These are phyloP conservation scores for Drosophila mauritiana DNA, from an alignment of 1,140 invertebrate species.

Conservation along the genomic window DNA sequence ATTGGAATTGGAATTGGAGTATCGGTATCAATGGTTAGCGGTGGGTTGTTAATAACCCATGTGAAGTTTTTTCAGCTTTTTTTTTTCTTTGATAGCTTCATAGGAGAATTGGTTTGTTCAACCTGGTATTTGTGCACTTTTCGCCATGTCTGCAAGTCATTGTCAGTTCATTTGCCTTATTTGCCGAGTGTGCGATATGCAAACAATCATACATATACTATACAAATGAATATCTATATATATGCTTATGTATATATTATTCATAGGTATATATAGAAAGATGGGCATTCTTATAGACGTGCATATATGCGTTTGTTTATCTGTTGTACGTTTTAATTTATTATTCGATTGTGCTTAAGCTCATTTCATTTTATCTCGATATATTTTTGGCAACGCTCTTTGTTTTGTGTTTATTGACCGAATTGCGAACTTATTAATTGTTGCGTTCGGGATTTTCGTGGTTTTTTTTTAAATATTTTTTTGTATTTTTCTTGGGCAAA, in stretches of 20 bases:
- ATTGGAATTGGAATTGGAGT: background rate
- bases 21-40: constrained; percentile 19
- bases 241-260: background rate
- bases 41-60: constrained; percentile 14
- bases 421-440: constrained; percentile 75
- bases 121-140: background rate
- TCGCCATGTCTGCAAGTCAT: constrained; percentile 57
- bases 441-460: constrained; percentile 23
- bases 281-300: background rate
- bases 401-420: constrained; percentile 70
- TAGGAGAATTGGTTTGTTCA: constrained; percentile 28
- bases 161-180: constrained; percentile 64
- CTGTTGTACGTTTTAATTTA: constrained; percentile 40
- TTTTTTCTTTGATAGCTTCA: constrained; percentile 51
- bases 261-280: constrained; percentile 5
- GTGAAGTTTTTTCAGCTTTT: too few species aligned
- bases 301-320: constrained; percentile 22
- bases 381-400: constrained; percentile 48
- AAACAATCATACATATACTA: constrained; percentile 1
- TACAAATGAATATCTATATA: constrained; percentile 2
- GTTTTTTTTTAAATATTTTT: background rate
- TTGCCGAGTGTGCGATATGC: constrained; percentile 19
- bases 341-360: constrained; percentile 38
- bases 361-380: constrained; percentile 23
- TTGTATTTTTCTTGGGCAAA: constrained; percentile 38